A percentile compares a stretch with the other conserved stretches of the same genome.
Conservation (phyloP, 1,140 invertebrate species). For the Eumeta japonica region DNA sequence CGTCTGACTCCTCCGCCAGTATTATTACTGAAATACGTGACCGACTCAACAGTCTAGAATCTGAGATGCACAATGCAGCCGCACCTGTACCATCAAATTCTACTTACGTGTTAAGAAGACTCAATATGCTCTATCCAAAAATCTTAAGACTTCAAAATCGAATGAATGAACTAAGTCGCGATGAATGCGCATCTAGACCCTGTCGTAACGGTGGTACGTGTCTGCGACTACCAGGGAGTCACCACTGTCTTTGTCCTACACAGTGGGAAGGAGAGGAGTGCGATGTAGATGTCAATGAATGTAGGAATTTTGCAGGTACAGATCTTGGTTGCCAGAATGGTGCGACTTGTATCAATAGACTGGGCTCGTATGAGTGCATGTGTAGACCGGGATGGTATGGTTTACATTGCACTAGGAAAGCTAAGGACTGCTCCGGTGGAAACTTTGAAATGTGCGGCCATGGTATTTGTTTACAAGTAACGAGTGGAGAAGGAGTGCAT, state of each 20-base stretch:
- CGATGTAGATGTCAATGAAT: conserved; percentile 85
- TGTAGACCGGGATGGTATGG: conserved; percentile 79
- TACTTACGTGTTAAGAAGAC: no score
- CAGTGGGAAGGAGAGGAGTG: conserved; percentile 80
- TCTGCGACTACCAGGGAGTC: no score
- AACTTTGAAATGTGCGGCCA: conserved; percentile 82
- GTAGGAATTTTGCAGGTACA: conserved; percentile 73
- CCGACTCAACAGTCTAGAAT: no score
- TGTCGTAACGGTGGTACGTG: no score
- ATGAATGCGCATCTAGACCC: no score
- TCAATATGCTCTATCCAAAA: no score
- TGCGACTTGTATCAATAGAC: conserved; percentile 79
- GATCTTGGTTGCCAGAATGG: conserved; percentile 94
- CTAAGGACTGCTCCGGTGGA: conserved; percentile 70
- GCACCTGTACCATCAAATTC: no score
- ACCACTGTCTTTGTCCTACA: conserved; percentile 72
- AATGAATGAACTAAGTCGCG: no score
- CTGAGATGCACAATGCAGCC: no score
- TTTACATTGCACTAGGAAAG: conserved; percentile 73
- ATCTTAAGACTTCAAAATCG: no score
- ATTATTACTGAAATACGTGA: no score
- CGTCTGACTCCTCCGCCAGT: no score
- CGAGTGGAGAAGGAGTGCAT: conserved; percentile 63
- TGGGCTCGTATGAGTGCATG: conserved; percentile 78
- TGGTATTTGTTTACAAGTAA: conserved; percentile 74